Evolutionary conservation across 2,113 vertebrate species (phyloP), one percentile per base, ranked within the genome.

Genomic region (Laticauda laticaudata): DNA sequence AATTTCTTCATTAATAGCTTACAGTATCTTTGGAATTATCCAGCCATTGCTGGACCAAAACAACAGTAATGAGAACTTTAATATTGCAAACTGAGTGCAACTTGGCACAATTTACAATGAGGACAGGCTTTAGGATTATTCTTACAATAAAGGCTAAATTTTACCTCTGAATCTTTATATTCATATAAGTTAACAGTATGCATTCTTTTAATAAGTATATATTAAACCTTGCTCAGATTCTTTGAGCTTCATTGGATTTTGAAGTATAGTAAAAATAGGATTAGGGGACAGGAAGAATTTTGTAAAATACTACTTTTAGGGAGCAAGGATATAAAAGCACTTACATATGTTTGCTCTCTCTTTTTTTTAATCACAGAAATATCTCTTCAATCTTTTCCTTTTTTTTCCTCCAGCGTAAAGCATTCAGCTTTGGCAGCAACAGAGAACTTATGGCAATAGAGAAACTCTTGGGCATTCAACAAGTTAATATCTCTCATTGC

Each of bases 401-500:
- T n/a, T 39, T 48, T 26, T 12, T 5, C 39, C 15, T n/a, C 39
- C 23, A 93, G 92, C 89, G n/a, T 59, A 61, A 54, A 64, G 89
- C 51, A 29, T 61, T 90, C 15, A 90, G 12, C 1, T 8, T 93
- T 20, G 56, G 48, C 55, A 64, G 8, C 29, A 57, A 93, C 9
- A 12, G 12, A 20, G 39, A 93, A 34, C n/a, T 93, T 23, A 21
- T 61, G 1, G 0, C 90, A 23, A 48, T 90, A 11, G 45, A 29
- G n/a, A 57, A 53, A 14, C 1, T 87, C 21, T 34, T 93, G 55
- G 45, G 10, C 14, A 90, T 93, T 8, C 1, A 43, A 15, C 75
- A 86, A 90, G 53, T n/a, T 7, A 48, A 93, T 29, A 45, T 53
- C 20, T 90, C 88, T 23, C n/a, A 54, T 53, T 93, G 92, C 88